phyloP scores from a whole-genome alignment of 2,797 vertebrate genomes.

The Dendrocincla fuliginosa region DNA sequence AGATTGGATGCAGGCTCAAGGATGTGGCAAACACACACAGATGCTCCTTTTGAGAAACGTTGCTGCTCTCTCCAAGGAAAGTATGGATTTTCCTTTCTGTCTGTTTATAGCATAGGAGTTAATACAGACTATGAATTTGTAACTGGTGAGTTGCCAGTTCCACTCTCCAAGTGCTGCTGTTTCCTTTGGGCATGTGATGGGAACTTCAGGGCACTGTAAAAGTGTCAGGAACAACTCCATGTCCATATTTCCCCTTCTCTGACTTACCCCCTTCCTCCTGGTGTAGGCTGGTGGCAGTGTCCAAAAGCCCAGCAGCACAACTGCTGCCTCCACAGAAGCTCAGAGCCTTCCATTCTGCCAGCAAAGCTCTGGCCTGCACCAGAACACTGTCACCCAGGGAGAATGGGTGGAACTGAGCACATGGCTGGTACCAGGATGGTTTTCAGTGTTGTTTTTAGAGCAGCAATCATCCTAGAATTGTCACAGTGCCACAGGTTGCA shows the following conservation, averaged over 20 bases:
- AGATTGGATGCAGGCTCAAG: not conserved
- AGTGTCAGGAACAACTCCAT: not conserved
- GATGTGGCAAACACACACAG: not conserved
- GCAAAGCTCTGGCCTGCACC: not conserved
- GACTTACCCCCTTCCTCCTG: not conserved
- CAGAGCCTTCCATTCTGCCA: not conserved
- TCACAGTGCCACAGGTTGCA: not conserved
- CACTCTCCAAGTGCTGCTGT: not conserved
- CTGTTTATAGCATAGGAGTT: not conserved
- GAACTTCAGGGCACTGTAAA: not conserved
- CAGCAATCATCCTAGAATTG: not conserved
- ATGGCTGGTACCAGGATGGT: not conserved
- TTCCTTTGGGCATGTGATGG: not conserved
- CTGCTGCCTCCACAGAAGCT: not conserved
- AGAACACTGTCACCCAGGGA: not conserved
- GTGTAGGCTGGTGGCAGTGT: not conserved
- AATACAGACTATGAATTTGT: not conserved
- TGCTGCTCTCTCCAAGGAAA: not conserved
- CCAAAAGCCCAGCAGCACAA: not conserved
- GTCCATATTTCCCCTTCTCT: not conserved
- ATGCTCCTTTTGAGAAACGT: not conserved
- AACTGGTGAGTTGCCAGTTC: not conserved
- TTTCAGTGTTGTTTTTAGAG: not conserved
- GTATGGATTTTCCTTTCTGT: conserved; percentile 2
- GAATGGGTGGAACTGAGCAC: not conserved